Base-by-base conservation (phyloP, 2,888 invertebrate species). In the Chironomus riparius region DNA sequence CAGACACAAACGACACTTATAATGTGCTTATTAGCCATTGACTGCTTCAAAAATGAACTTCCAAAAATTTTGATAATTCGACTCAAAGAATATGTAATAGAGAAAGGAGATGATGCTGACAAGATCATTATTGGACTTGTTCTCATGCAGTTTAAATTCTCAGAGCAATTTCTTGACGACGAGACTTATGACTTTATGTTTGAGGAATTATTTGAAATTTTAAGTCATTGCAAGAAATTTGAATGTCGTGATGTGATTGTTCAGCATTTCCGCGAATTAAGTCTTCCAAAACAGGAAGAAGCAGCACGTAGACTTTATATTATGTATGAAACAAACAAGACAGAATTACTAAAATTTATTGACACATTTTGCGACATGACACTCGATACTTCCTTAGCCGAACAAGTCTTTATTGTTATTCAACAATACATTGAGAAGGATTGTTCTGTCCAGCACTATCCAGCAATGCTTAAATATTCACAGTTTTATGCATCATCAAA, bases 131-230 rank as follows among this genome's bases (percentile, higher is more conserved):
- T 74, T 24, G 68, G 74, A 10, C 24, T 74, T 13, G 28, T 24
- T 48, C 24, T 74, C 0, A 61, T 68, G 18, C 74, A 74, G 47
- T 74, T 74, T 65, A 74, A 74, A 15, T 74, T 74, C 24, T 68
- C 68, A 22, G 74, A 74, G n/a, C 74, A 74, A 24, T 10, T 74
- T 15, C 62, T 74, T 18, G 28, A 47, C 5, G n/a, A 62, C 47
- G n/a, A 47, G 2, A 21, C 74, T 13, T 74, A 74, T 38, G 47
- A 74, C 18, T 21, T 22, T 5, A 12, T 74, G 10, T 74, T 62
- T 62, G 65, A 74, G 5, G 18, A 62, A 68, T 12, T 74, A 2
- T 74, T 74, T 48, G 18, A 68, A 0, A 74, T 74, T n/a, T 68
- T 74, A 21, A 4, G 47, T 13, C 13, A 18, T 5, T 21, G 47